phyloP scores from a whole-genome alignment of 2,888 invertebrate species.

The Nomada flava region DNA sequence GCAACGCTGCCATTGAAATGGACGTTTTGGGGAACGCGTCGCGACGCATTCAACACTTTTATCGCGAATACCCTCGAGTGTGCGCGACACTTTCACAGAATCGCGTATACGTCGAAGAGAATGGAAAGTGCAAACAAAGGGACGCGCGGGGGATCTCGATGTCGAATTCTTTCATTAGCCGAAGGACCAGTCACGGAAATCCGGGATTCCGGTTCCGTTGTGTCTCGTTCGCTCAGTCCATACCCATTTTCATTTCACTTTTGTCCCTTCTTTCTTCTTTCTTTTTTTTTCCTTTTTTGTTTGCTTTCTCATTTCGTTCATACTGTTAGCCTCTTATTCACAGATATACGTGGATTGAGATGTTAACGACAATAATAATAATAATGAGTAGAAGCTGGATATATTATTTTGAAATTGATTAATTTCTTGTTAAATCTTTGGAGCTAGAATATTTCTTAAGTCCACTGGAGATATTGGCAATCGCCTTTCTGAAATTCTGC shows the following conservation, averaged over 20 bases:
- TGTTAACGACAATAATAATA: too few species aligned
- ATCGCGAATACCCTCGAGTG: slow-evolving; percentile 52
- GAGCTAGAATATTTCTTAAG: too few species aligned
- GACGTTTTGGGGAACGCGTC: slow-evolving; percentile 53
- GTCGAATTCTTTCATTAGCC: slow-evolving; percentile 61
- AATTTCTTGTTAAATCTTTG: too few species aligned
- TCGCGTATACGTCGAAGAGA: slow-evolving; percentile 37
- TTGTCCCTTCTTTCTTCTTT: slow-evolving; percentile 2
- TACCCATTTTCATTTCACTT: neutral
- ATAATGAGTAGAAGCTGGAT: too few species aligned
- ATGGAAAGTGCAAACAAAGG: slow-evolving; percentile 52
- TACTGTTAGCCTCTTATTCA: neutral
- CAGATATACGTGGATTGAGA: neutral
- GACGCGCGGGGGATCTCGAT: slow-evolving; percentile 42
- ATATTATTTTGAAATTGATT: too few species aligned
- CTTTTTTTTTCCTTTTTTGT: neutral
- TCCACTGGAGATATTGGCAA: too few species aligned
- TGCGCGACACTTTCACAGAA: slow-evolving; percentile 51
- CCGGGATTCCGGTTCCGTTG: slow-evolving; percentile 46
- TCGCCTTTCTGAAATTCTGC: too few species aligned
- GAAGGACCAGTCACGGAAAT: slow-evolving; percentile 64
- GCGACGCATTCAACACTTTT: slow-evolving; percentile 60
- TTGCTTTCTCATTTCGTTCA: neutral
- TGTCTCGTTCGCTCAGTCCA: slow-evolving; percentile 1
- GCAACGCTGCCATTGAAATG: slow-evolving; percentile 38